These are phyloP conservation scores for Sycophaga agraensis DNA, from an alignment of 1,140 invertebrate species.

Conservation along the genomic window DNA sequence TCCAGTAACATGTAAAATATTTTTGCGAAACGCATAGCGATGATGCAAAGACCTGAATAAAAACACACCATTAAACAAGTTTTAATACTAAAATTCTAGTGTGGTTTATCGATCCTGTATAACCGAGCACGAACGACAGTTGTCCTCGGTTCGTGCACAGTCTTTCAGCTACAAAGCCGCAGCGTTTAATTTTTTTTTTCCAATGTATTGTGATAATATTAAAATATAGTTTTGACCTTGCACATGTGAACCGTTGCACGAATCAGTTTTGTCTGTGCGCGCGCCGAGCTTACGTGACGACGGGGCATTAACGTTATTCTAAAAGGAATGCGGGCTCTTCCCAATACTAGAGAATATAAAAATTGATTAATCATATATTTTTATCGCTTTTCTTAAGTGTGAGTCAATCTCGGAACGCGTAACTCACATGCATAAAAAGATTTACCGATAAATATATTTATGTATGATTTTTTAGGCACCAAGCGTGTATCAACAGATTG, in stretches of 20 bases:
- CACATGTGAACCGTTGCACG: neutral
- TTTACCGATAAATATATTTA: neutral
- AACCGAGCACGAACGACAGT: neutral
- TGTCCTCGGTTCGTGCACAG: neutral
- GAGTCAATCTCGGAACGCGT: too few relatives aligned
- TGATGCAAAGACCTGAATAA: too few relatives aligned
- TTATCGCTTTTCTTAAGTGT: neutral
- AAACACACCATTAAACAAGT: neutral
- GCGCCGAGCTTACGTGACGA: slow-evolving; percentile 2
- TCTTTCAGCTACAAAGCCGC: neutral
- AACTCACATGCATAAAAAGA: too few relatives aligned
- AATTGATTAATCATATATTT: neutral
- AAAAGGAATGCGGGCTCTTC: neutral
- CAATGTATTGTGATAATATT: neutral
- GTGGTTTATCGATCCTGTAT: slow-evolving; percentile 12
- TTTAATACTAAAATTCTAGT: neutral
- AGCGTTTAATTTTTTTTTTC: neutral
- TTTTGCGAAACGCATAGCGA: neutral
- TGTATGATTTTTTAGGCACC: slow-evolving; percentile 42
- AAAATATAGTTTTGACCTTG: slow-evolving; percentile 7
- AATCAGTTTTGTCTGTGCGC: neutral
- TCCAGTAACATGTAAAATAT: too few relatives aligned
- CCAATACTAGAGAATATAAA: neutral
- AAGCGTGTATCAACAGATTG: slow-evolving; percentile 56
- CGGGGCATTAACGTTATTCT: neutral